These are phyloP conservation scores for Eristalis tenax DNA, from an alignment of 2,888 invertebrate species.

Conservation along the genomic window DNA sequence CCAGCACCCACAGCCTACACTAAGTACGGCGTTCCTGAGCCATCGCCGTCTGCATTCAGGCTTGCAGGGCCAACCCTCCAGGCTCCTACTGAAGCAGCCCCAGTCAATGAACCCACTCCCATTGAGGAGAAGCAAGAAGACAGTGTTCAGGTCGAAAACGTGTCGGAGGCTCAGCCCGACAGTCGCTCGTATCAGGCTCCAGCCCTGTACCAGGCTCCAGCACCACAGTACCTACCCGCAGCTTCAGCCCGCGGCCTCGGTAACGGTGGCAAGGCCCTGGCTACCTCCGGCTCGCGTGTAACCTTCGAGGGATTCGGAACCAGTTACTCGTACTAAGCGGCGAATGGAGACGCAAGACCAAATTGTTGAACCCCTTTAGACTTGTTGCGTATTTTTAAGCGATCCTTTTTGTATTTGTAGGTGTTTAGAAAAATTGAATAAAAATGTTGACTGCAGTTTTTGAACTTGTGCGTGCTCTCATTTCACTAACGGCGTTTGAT, in stretches of 20 bases:
- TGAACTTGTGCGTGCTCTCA: constrained; percentile 1
- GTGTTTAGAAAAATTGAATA: background rate
- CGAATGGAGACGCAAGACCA: background rate
- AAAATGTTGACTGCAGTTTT: background rate
- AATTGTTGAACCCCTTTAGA: background rate
- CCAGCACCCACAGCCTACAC: constrained; percentile 74
- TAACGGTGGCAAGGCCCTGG: constrained; percentile 24
- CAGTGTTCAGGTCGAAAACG: constrained; percentile 14
- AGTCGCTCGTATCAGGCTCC: constrained; percentile 26
- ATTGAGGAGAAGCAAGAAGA: constrained; percentile 23
- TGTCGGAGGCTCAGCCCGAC: background rate
- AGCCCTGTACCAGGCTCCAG: constrained; percentile 4
- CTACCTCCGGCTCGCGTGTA: background rate
- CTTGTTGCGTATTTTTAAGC: constrained; percentile 43
- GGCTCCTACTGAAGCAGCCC: background rate
- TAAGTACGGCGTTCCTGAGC: constrained; percentile 75
- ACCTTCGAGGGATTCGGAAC: constrained; percentile 6
- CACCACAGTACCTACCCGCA: constrained; percentile 1
- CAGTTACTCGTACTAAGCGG: background rate
- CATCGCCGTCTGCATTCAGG: constrained; percentile 9
- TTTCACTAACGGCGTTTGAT: background rate
- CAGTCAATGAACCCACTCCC: background rate
- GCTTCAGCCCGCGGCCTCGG: constrained; percentile 26
- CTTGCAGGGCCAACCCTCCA: constrained; percentile 1
- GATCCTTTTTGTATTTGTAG: constrained; percentile 74